These are phyloP conservation scores for Drosophila cardini DNA, from an alignment of 1,140 invertebrate species.

Conservation along the genomic window DNA sequence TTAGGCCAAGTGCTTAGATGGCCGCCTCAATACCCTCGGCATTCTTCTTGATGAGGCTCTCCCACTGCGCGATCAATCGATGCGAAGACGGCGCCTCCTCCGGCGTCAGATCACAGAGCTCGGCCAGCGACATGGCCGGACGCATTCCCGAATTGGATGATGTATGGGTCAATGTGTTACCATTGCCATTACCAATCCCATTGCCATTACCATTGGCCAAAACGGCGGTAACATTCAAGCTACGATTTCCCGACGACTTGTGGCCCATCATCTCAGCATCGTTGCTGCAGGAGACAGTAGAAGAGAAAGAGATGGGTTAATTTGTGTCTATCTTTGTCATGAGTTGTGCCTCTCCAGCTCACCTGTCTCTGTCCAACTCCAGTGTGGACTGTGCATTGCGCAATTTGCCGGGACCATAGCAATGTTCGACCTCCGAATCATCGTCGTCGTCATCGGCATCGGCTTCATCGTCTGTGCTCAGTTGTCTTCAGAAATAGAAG, in stretches of 20 bases:
- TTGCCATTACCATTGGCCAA: conserved; percentile 53
- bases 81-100: conserved; percentile 87
- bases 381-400: conserved; percentile 86
- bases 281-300: conserved; percentile 37
- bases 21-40: conserved; percentile 63
- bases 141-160: conserved; percentile 83
- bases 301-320: background rate
- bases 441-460: conserved; percentile 60
- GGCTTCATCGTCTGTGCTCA: conserved; percentile 72
- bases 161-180: conserved; percentile 41
- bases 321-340: background rate
- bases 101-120: conserved; percentile 86
- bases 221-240: conserved; percentile 50
- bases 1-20: conserved; percentile 42
- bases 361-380: conserved; percentile 84
- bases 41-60: conserved; percentile 87
- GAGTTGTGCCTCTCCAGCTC: conserved; percentile 31
- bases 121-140: conserved; percentile 87
- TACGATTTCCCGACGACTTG: conserved; percentile 63
- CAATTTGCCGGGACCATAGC: conserved; percentile 86
- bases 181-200: conserved; percentile 44
- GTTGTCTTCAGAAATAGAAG: conserved; percentile 31
- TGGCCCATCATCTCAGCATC: conserved; percentile 53
- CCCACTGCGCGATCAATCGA: conserved; percentile 87
- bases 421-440: conserved; percentile 87